Evolutionary conservation across 37 sponge, comb jelly and placozoan species (phyloP).

Genomic region (Agelas oroides): DNA sequence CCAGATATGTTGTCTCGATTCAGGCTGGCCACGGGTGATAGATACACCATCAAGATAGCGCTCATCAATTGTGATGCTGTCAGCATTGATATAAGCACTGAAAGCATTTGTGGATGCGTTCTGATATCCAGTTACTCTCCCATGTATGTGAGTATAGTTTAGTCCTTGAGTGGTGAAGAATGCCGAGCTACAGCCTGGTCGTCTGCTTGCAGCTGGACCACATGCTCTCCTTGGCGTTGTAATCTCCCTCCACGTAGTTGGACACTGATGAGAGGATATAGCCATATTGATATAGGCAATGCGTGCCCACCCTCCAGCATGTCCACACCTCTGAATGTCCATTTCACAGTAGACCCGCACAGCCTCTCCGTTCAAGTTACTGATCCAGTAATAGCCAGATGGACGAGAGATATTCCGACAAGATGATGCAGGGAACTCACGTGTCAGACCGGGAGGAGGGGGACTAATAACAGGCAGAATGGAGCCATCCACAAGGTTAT

Average conservation of each 20-base stretch:
- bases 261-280: too few relatives aligned
- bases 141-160: conserved; percentile 11
- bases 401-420: too few relatives aligned
- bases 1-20: conserved; percentile 38
- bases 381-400: too few relatives aligned
- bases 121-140: conserved; percentile 21
- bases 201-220: background rate
- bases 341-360: too few relatives aligned
- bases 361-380: too few relatives aligned
- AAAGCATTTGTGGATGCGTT: conserved; percentile 14
- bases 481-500: too few relatives aligned
- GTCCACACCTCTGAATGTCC: background rate
- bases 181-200: background rate
- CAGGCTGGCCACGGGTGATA: conserved; percentile 21
- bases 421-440: too few relatives aligned
- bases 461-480: too few relatives aligned
- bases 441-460: too few relatives aligned
- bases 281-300: background rate
- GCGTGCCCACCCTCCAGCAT: conserved; percentile 35
- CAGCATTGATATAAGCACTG: background rate
- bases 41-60: conserved; percentile 36
- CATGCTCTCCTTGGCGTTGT: too few relatives aligned
- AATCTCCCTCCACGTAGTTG: too few relatives aligned
- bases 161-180: background rate
- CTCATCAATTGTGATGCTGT: background rate